A percentile compares a stretch with the other conserved stretches of the same genome.
Evolutionary conservation across 2,797 vertebrate genomes (phyloP).

Genomic region (Sebastes diploproa): DNA sequence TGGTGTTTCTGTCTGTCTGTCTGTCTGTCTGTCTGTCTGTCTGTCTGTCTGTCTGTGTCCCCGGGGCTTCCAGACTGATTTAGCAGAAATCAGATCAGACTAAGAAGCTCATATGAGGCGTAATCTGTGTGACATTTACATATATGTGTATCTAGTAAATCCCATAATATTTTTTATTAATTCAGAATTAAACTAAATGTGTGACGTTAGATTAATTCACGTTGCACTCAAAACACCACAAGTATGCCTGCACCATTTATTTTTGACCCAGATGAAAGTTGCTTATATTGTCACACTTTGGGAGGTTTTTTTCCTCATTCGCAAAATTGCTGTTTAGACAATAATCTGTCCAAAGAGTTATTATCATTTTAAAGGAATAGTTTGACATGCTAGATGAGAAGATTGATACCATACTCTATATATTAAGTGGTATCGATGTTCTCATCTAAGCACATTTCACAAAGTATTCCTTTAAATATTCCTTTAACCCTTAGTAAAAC

Average conservation of each 20-base stretch:
- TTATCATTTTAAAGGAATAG: not conserved
- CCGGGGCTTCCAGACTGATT: conserved; percentile 65
- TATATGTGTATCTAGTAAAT: conserved; percentile 73
- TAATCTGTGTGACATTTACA: conserved; percentile 81
- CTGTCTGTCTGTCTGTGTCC: conserved; percentile 21
- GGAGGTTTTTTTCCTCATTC: not conserved
- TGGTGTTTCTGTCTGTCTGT: not conserved
- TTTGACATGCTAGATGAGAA: not conserved
- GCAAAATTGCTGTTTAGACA: not conserved
- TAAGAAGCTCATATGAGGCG: conserved; percentile 73
- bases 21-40: not conserved
- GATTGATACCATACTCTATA: not conserved
- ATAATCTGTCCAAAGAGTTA: not conserved
- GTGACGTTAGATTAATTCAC: conserved; percentile 54
- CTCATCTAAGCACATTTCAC: not conserved
- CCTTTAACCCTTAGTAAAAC: not conserved
- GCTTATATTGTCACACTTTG: not conserved
- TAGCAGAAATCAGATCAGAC: conserved; percentile 76
- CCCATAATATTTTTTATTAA: conserved; percentile 74
- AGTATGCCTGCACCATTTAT: not conserved
- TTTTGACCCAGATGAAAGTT: conserved; percentile 25
- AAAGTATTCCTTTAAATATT: not conserved
- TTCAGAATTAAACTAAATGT: conserved; percentile 70
- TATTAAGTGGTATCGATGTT: not conserved
- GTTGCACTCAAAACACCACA: conserved; percentile 18